phyloP scores from a whole-genome alignment of 2,113 vertebrate species.

The Nycticryphes semicollaris region DNA sequence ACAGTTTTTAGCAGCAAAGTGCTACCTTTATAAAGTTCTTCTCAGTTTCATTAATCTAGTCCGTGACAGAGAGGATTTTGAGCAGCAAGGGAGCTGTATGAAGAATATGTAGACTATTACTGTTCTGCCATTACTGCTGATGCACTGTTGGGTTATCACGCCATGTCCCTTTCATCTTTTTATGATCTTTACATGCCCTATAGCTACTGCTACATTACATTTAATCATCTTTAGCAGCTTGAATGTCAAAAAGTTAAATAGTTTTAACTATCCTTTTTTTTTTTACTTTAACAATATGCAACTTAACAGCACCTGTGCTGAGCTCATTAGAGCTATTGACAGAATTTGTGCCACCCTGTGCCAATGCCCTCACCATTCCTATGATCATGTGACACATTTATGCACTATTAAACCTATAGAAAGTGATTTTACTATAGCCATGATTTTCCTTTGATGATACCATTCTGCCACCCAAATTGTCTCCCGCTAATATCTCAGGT shows the following conservation, averaged over 20 bases:
- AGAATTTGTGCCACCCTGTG: neutral
- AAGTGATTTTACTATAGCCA: neutral
- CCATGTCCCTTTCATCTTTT: slow-evolving; percentile 60
- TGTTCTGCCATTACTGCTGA: slow-evolving; percentile 44
- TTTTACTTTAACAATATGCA: slow-evolving; percentile 47
- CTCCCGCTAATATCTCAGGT: neutral
- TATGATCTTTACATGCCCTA: slow-evolving; percentile 57
- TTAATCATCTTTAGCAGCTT: slow-evolving; percentile 66
- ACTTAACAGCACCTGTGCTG: slow-evolving; percentile 6
- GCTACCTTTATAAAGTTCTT: slow-evolving; percentile 55
- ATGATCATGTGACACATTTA: neutral
- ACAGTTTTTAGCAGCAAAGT: slow-evolving; percentile 53
- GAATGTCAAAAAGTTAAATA: slow-evolving; percentile 68
- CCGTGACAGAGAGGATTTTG: slow-evolving; percentile 20
- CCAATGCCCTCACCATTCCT: neutral
- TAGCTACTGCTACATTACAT: slow-evolving; percentile 49
- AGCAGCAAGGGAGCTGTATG: slow-evolving; percentile 45
- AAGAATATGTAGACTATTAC: slow-evolving; percentile 50
- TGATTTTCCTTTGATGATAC: neutral
- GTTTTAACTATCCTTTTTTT: slow-evolving; percentile 47
- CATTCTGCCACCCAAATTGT: neutral
- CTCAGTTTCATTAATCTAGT: slow-evolving; percentile 63
- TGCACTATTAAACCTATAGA: neutral
- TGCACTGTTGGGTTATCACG: slow-evolving; percentile 44
- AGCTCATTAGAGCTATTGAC: slow-evolving; percentile 21